These are phyloP conservation scores for Oxygymnocypris stewartii DNA, from an alignment of 2,113 vertebrate genomes.

Conservation along the genomic window DNA sequence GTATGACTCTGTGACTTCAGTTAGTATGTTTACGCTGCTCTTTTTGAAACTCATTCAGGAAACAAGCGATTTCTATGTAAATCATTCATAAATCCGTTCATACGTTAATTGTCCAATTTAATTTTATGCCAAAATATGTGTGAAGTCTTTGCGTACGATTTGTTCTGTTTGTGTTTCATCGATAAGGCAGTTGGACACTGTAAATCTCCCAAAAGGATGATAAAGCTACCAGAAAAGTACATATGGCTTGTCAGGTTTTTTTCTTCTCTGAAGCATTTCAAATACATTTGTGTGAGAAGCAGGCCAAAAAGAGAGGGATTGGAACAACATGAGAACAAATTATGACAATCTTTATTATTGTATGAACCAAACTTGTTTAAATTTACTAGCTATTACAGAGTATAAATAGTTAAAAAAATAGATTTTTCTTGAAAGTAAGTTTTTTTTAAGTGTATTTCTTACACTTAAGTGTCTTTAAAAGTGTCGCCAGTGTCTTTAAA, in stretches of 20 bases:
- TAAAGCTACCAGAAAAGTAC: neutral
- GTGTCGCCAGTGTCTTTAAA: too few species aligned
- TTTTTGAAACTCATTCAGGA: neutral
- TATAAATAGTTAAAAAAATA: too few species aligned
- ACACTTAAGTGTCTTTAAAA: too few species aligned
- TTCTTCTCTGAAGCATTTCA: neutral
- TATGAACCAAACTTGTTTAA: neutral
- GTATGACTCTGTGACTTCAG: too few species aligned
- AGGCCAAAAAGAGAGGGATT: neutral
- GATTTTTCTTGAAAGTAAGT: too few species aligned
- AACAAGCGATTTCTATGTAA: neutral
- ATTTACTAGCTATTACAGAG: too few species aligned
- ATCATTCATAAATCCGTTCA: neutral
- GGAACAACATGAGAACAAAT: neutral
- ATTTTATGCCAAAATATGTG: neutral
- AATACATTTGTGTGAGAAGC: neutral
- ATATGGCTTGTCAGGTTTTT: neutral
- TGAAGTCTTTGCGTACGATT: neutral
- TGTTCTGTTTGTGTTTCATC: neutral
- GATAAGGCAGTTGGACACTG: neutral
- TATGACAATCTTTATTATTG: neutral
- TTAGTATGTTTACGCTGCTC: too few species aligned
- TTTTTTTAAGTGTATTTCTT: too few species aligned
- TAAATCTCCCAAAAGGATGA: neutral
- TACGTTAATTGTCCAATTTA: neutral